Evolutionary conservation across 2,888 invertebrate genomes (phyloP), one percentile per base, ranked within the genome.

Genomic region (Saturnia pavonia): DNA sequence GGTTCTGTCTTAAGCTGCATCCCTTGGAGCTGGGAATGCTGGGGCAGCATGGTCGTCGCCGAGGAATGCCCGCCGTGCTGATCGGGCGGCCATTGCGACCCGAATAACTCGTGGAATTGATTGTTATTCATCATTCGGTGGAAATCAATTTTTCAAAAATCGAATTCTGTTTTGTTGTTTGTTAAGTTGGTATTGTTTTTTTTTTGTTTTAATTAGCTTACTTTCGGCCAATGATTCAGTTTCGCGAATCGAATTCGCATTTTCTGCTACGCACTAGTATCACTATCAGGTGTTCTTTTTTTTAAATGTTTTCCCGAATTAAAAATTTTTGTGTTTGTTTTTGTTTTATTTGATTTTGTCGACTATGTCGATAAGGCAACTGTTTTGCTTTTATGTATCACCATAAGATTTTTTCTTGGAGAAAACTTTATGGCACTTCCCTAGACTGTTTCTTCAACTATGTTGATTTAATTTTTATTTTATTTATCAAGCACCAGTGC

Each of bases 341-440:
- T 77, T 78, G 75, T 76, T 78, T 72, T 65, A 4, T 40, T 77
- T 76, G 77, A 75, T 77, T 78, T 71, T 19, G 40, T 65, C 92
- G 92, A 92, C 92, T 93, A 78, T 83, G 92, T 93, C 92, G 91
- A 79, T 92, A 93, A 92, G 93, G 92, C 93, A 91, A 88, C 84
- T 84, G 78, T 83, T 82, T 81, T 78, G 70, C 68, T 69, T 76
- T 73, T 78, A 76, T 75, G 72, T 74, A 80, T 80, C 73, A 88
- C 91, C 90, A 90, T 88, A 84, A 83, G 84, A 82, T 80, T 82
- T 87, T 88, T 85, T 86, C 84, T 87, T 85, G 73, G 84, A 84
- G 83, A 86, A 88, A 85, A 83, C 81, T 80, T 78, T 89, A 91
- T 92, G 92, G 91, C 92, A 91, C 90, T 84, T 74, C 79, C n/a